phyloP scores from a whole-genome alignment of 1,140 invertebrate genomes.

The Dendroctonus valens region DNA sequence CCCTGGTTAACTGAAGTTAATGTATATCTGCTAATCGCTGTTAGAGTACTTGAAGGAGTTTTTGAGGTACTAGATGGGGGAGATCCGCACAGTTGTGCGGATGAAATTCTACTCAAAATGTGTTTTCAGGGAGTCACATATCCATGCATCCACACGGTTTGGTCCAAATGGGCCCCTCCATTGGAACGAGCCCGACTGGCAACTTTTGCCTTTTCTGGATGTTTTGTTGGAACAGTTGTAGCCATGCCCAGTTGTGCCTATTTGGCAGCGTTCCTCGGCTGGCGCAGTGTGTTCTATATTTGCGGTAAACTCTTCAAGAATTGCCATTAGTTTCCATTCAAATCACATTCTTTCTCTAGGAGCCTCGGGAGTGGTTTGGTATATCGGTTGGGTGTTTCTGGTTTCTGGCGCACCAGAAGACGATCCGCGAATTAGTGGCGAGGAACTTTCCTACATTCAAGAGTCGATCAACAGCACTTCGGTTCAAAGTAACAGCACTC shows the following conservation, averaged over 20 bases:
- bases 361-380: slow-evolving; percentile 69
- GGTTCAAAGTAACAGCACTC: not conserved
- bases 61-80: slow-evolving; percentile 67
- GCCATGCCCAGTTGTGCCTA: slow-evolving; percentile 74
- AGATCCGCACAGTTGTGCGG: too few species aligned
- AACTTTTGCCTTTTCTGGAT: slow-evolving; percentile 78
- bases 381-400: slow-evolving; percentile 65
- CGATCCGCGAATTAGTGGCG: slow-evolving; percentile 70
- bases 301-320: slow-evolving; percentile 60
- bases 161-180: slow-evolving; percentile 84
- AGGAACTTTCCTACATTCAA: slow-evolving; percentile 78
- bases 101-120: not conserved
- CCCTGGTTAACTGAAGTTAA: slow-evolving; percentile 72
- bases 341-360: slow-evolving; percentile 49
- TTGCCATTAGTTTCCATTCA: not conserved
- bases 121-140: slow-evolving; percentile 80
- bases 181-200: slow-evolving; percentile 77
- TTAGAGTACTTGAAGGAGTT: slow-evolving; percentile 82
- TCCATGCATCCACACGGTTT: slow-evolving; percentile 84
- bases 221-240: slow-evolving; percentile 82
- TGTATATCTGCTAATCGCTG: slow-evolving; percentile 67
- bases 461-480: slow-evolving; percentile 42
- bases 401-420: slow-evolving; percentile 74
- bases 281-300: slow-evolving; percentile 87
- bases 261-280: slow-evolving; percentile 72